Evolutionary conservation across 2,888 invertebrate species (phyloP).

Genomic region (Epistrophella euchroma): DNA sequence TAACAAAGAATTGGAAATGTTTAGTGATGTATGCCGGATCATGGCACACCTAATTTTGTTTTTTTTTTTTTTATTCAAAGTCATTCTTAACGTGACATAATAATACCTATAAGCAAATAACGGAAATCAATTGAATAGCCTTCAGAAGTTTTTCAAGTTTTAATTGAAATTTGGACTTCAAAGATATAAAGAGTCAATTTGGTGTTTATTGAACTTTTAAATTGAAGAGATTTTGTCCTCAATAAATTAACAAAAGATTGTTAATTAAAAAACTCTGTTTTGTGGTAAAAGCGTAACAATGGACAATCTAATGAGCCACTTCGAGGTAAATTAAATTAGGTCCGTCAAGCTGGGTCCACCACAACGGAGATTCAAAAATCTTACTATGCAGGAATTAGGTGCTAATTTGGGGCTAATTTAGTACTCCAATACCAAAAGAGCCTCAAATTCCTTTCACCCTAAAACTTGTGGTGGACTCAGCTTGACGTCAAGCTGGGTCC

Average conservation of each 20-base stretch:
- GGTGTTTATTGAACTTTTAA: background rate
- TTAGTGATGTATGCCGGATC: slow-evolving; percentile 46
- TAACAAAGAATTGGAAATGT: slow-evolving; percentile 36
- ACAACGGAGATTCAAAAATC: too few species aligned
- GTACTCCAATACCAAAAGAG: too few species aligned
- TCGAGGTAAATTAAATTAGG: background rate
- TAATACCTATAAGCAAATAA: background rate
- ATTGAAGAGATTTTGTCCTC: background rate
- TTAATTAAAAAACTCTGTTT: background rate
- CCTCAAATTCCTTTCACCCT: too few species aligned
- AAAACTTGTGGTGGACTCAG: too few species aligned
- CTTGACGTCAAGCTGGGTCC: too few species aligned
- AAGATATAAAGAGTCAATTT: background rate
- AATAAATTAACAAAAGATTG: background rate
- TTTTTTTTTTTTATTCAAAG: too few species aligned
- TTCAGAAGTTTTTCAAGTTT: background rate
- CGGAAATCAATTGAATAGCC: slow-evolving; percentile 36
- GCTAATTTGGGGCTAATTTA: too few species aligned
- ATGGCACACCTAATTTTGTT: slow-evolving; percentile 37
- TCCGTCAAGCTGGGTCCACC: too few species aligned
- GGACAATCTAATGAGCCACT: background rate
- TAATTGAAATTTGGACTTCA: background rate
- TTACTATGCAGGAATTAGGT: too few species aligned
- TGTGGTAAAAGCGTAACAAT: background rate
- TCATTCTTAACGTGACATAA: slow-evolving; percentile 19